Percentiles rank a stretch among this genome's conserved stretches.
These are phyloP conservation scores for Alloplasta piceator DNA, from an alignment of 2,888 invertebrate genomes.

Conservation along the genomic window DNA sequence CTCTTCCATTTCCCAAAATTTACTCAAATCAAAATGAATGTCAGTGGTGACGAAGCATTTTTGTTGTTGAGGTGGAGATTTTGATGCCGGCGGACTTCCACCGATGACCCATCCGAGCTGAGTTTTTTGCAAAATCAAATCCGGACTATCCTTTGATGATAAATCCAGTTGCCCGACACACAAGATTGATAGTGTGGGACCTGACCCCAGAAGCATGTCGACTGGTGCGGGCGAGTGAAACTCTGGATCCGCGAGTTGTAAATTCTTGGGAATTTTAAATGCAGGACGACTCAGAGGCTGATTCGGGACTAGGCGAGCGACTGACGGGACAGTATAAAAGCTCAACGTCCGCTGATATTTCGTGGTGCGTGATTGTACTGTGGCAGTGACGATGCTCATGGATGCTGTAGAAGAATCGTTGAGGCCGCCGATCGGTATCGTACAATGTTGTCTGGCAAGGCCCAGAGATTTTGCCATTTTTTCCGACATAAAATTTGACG, in stretches of 20 bases:
- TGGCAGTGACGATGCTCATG: not conserved
- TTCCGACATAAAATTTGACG: constrained; percentile 15
- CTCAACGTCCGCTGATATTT: not conserved
- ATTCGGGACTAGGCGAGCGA: not conserved
- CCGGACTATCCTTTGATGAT: constrained; percentile 13
- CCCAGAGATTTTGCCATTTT: not conserved
- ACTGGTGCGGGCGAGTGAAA: constrained; percentile 19
- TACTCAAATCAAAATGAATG: not conserved
- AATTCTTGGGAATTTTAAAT: constrained; percentile 13
- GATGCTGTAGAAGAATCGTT: not conserved
- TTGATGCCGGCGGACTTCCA: constrained; percentile 12
- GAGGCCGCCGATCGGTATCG: constrained; percentile 11
- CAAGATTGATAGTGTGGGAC: constrained; percentile 20
- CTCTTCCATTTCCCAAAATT: not conserved
- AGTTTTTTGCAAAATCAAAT: constrained; percentile 43
- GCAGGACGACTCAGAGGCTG: not conserved
- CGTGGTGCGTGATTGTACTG: not conserved
- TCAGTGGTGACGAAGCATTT: constrained; percentile 3
- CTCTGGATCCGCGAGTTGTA: constrained; percentile 38
- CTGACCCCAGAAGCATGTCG: constrained; percentile 39
- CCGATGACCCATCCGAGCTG: constrained; percentile 50
- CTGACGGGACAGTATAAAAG: not conserved
- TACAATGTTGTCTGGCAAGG: not conserved
- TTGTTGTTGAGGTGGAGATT: constrained; percentile 1
- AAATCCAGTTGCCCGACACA: constrained; percentile 51